phyloP scores from a whole-genome alignment of 2,888 invertebrate genomes.

The Eupithecia insigniata region DNA sequence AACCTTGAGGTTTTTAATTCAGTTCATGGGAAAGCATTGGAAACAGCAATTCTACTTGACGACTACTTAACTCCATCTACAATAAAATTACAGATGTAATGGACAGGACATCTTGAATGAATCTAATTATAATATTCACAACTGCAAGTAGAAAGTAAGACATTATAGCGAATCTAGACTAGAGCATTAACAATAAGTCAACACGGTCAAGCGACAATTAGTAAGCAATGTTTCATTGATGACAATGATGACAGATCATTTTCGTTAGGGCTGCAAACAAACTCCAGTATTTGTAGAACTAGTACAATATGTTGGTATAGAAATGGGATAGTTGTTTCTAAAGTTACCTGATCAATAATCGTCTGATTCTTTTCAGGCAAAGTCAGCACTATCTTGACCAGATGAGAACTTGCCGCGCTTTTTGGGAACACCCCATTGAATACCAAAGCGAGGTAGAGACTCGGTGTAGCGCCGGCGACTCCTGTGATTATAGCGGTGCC shows the following conservation, averaged over 20 bases:
- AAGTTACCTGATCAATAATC: conserved; percentile 88
- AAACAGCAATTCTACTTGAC: background rate
- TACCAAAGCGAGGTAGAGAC: conserved; percentile 90
- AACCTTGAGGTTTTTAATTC: background rate
- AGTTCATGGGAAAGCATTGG: background rate
- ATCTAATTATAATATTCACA: conserved; percentile 35
- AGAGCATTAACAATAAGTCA: conserved; percentile 41
- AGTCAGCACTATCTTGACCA: conserved; percentile 88
- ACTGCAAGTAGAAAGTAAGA: conserved; percentile 41
- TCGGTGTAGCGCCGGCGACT: conserved; percentile 90
- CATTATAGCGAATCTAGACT: conserved; percentile 34
- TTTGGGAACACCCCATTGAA: conserved; percentile 91
- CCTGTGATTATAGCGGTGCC: conserved; percentile 94
- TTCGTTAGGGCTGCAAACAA: conserved; percentile 38
- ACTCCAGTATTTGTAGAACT: background rate
- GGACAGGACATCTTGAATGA: conserved; percentile 32
- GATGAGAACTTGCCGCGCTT: conserved; percentile 86
- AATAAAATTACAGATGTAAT: conserved; percentile 5
- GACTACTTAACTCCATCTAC: background rate
- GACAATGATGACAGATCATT: conserved; percentile 38
- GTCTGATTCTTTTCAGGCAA: conserved; percentile 89
- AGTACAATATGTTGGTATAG: background rate
- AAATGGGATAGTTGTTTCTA: conserved; percentile 5
- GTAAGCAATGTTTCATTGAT: conserved; percentile 47
- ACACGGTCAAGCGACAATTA: conserved; percentile 44